These are phyloP conservation scores for Lynx canadensis DNA, from an alignment of 2,113 vertebrate species.

Conservation along the genomic window DNA sequence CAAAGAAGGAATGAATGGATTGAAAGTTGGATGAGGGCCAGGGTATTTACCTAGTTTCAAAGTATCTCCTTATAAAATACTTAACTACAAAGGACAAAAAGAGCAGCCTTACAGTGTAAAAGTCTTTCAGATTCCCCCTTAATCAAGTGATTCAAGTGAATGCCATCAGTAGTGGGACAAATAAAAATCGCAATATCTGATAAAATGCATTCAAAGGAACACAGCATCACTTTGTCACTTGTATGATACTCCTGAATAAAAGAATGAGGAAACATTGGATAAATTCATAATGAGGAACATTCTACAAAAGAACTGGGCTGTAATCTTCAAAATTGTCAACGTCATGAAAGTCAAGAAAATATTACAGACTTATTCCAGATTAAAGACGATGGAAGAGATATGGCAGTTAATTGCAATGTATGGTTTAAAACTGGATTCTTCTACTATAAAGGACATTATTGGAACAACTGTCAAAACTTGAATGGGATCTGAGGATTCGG, in stretches of 20 bases:
- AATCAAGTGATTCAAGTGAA: background rate
- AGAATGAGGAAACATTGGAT: background rate
- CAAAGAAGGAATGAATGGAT: background rate
- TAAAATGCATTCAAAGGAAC: background rate
- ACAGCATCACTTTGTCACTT: background rate
- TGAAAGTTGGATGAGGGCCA: background rate
- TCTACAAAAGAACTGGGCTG: background rate
- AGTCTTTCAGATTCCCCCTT: background rate
- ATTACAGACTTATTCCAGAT: background rate
- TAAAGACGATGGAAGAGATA: background rate
- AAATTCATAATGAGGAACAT: background rate
- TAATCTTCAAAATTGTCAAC: background rate
- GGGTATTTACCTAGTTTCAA: background rate
- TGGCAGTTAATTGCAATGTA: background rate
- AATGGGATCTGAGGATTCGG: background rate
- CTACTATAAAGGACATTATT: background rate
- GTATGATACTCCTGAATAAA: background rate
- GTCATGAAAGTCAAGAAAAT: background rate
- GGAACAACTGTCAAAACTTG: background rate
- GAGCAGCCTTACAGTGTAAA: background rate
- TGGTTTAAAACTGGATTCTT: background rate
- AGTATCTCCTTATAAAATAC: conserved; percentile 3
- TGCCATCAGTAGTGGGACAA: background rate
- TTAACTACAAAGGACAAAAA: background rate
- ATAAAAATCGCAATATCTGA: background rate